Base-by-base conservation (phyloP, 1,140 invertebrate species). In the Orius insidiosus region DNA sequence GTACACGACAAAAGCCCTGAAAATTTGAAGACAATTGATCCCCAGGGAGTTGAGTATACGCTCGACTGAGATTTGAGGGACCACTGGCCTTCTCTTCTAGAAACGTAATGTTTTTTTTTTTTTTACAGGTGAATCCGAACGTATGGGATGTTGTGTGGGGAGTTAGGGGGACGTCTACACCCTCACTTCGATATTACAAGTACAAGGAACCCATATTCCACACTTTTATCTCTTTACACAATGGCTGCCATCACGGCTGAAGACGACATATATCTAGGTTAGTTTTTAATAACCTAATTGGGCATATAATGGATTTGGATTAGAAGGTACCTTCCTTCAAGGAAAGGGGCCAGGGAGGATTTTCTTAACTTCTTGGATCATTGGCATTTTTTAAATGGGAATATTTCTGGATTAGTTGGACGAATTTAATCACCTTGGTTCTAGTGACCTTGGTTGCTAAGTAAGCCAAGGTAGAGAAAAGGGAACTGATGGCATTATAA, bases 131-230 rank as follows among this genome's bases (percentile, higher is more conserved):
- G 8, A 10, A 13, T 3, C 15, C 3, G 3, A 16, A 14, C 32
- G 45, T 15, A 54, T 54, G 55, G 51, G 54, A 58, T 58, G 57
- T 58, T 58, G 57, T 57, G 57, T 52, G 57, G 57, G 31, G 55
- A 56, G 48, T 38, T 58, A 30, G 48, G 44, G 4, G 19, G 47
- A 10, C 24, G 45, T 45, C 34, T 36, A 3, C 24, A 42, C 30
- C 43, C 44, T 45, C 39, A 48, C 16, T 41, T 52, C 40, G 18
- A 39, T 44, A 32, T 47, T 18, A 43, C 18, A 19, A 10, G 38
- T 11, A 55, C 52, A 37, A 52, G 57, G 42, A 57, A 53, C 49
- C 57, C 57, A n/a, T 58, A 57, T 50, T 51, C 52, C 24, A 50
- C 57, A 9, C 43, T 58, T 15, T 48, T 58, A 14, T 46, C 54